Evolutionary conservation across 53 echinoderm and acorn worm species (phyloP), one percentile per base, ranked within the genome.

Genomic region (Glandiceps talaboti): DNA sequence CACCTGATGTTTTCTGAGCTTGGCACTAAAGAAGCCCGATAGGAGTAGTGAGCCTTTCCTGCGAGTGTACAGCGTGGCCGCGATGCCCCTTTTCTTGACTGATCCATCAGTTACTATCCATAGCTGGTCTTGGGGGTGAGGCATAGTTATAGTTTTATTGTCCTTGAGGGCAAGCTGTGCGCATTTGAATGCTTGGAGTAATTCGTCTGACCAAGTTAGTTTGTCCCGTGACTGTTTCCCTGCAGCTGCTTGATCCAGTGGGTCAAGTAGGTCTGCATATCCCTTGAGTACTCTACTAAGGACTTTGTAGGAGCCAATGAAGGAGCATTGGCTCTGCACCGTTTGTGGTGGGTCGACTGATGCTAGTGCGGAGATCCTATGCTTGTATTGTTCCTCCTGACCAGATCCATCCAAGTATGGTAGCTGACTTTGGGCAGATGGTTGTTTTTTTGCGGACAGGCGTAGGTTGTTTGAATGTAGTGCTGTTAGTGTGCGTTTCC

Each of bases 171-270:
- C 79, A 14, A 20, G 6, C 31, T 78, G 79, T 14, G 79, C 79
- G 12, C 6, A 1, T 0, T 78, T 78, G 32, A 78, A 78, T 31
- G 31, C 31, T 26, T 78, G 31, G 30, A 27, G 29, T 12, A 74
- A 26, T 25, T 83, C 86, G 28, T 83, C 81, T 27, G 86, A 0
- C 89, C 89, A 87, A 1, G 28, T n/a, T n/a, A n/a, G n/a, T n/a
- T n/a, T n/a, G n/a, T 31, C 28, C 32, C 26, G 79, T 27, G 79
- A 78, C 31, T 31, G 79, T 78, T 32, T 31, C 1, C 31, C 79
- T 31, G 79, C 79, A 20, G 32, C 32, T 6, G 32, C 79, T 31
- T 32, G 31, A 27, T 78, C 79, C 1, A 78, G 32, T 31, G 79
- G 31, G 27, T 78, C 79, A 1, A 31, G n/a, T n/a, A n/a, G n/a